Base-by-base conservation (phyloP, 2,113 vertebrate species). In the Halcyon malimbica region DNA sequence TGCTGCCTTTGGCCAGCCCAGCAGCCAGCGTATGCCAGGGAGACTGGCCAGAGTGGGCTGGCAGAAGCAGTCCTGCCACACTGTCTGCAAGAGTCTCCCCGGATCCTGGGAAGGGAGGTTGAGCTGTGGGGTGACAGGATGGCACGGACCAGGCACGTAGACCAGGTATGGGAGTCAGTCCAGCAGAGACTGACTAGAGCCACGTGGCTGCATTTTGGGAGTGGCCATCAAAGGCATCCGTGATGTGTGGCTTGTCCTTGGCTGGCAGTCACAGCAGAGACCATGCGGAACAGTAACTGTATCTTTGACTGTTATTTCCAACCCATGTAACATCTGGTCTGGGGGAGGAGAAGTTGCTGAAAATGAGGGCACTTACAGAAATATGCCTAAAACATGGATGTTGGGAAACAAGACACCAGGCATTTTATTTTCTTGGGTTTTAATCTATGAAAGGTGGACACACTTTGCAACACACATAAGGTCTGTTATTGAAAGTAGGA, bases 41-140 rank as follows among this genome's bases (percentile, higher is more conserved):
- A 77, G 15, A 73, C 5, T 0, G 0, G 53, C 53, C 41, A 67
- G 33, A 1, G 3, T 2, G 8, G 51, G 37, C 16, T 5, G 26
- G 73, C 81, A 74, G 64, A 26, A 91, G 11, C 16, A 29, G 33
- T 21, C 29, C 76, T n/a, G 46, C 37, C 2, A 5, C 62, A 50
- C 9, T 2, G 4, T 48, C 25, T 26, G 26, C 37, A 65, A 3
- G 33, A 46, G 48, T 7, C 37, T 65, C 24, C 48, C 16, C 3
- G 1, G 5, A 18, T 16, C 28, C 53, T 42, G 76, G 76, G 31
- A 75, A 91, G 21, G 28, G 53, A 84, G 16, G 19, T 42, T 0
- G 0, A 48, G 29, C 29, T 57, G 44, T 11, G 23, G 65, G 13
- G 18, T 37, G 23, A 50, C 37, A 51, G 28, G 46, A 62, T 0